Percentiles rank a stretch among this genome's conserved stretches.
phyloP scores from a whole-genome alignment of 2,113 vertebrate genomes.

The Danionella cerebrum region DNA sequence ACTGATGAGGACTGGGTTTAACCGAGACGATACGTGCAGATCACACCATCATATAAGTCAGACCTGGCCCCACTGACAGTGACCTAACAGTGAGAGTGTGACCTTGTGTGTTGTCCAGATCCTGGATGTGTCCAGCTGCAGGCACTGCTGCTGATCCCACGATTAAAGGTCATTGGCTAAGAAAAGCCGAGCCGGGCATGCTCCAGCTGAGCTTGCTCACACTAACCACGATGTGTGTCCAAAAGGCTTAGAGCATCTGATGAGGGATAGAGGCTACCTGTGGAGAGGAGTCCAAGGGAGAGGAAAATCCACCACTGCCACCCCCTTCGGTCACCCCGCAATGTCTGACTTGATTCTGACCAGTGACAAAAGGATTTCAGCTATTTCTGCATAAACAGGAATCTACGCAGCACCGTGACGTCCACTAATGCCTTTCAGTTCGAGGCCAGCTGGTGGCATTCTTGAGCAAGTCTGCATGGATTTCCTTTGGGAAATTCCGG shows the following conservation, averaged over 20 bases:
- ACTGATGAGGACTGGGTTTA: not conserved
- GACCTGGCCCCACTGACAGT: conserved; percentile 27
- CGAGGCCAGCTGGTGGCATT: too few relatives aligned
- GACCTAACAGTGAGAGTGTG: conserved; percentile 39
- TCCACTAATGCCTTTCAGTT: too few relatives aligned
- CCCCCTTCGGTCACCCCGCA: conserved; percentile 36
- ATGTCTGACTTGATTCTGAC: not conserved
- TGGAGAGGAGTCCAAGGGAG: conserved; percentile 50
- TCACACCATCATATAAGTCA: conserved; percentile 43
- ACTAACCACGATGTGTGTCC: conserved; percentile 64
- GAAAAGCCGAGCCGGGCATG: conserved; percentile 48
- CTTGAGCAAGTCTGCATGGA: too few relatives aligned
- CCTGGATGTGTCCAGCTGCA: conserved; percentile 55
- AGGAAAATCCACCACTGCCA: conserved; percentile 54
- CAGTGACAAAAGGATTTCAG: conserved; percentile 22
- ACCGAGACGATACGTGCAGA: conserved; percentile 34
- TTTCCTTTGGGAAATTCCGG: too few relatives aligned
- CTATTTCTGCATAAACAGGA: conserved; percentile 59
- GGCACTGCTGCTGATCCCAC: conserved; percentile 54
- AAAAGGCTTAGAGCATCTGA: conserved; percentile 67
- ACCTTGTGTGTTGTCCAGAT: conserved; percentile 45
- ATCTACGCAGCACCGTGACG: too few relatives aligned
- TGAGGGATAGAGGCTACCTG: conserved; percentile 54
- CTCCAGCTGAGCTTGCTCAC: conserved; percentile 50
- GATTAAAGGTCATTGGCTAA: conserved; percentile 69